Evolutionary conservation across 2,888 invertebrate species (phyloP), one percentile per base, ranked within the genome.

Genomic region (Leptinotarsa rubiginosa): DNA sequence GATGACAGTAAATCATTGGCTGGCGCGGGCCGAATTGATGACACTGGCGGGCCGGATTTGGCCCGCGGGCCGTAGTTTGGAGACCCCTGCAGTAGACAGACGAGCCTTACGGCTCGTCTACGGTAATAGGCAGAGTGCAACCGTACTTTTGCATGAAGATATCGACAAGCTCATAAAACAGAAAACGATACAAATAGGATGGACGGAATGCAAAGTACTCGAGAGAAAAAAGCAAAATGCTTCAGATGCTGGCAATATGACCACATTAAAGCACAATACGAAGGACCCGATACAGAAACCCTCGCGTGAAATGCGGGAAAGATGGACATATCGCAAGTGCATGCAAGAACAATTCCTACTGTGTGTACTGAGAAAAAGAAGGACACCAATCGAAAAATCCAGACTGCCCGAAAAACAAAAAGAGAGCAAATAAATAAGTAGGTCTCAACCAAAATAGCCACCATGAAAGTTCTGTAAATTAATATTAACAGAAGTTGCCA

Each of bases 161-260:
- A 75, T 71, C 13, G 69, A 54, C n/a, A 73, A 72, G 59, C 59
- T 75, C 1, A 25, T 72, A 15, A 13, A 25, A 12, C 54, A 64
- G n/a, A 62, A 69, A 49, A 64, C 47, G 47, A 66, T 77, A 16
- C 65, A 65, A 59, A 75, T 78, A n/a, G 75, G 75, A 12, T 69
- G 72, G 74, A 62, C 18, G 1, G 56, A 47, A 16, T 77, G 76
- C 70, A 56, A 75, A 52, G 31, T 81, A 4, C 31, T 66, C 15
- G 78, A 79, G 49, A 69, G 20, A 5, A 7, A 56, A n/a, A 41
- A 20, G 13, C 25, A 4, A 69, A 56, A 41, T 69, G 59, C 16
- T 69, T 3, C 18, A 69, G 16, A 20, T 47, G 69, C 3, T 69
- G 69, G 59, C 13, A 18, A n/a, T 65, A 41, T 41, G 65, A 47